A percentile compares a stretch with the other conserved stretches of the same genome.
These are phyloP conservation scores for Poecilia picta DNA, from an alignment of 2,797 vertebrate species.

Conservation along the genomic window DNA sequence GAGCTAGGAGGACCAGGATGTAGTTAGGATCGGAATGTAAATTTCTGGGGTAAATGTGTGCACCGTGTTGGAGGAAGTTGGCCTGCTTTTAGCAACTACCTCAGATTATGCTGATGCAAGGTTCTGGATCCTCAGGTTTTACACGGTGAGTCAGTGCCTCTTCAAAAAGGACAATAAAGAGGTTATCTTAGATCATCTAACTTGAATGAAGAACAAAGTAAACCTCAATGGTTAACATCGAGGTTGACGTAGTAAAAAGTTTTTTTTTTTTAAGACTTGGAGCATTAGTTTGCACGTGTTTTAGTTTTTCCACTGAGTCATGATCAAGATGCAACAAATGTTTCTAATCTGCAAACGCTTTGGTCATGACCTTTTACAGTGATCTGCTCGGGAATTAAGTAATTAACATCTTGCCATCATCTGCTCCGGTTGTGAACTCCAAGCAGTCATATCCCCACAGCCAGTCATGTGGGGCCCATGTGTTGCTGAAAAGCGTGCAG, in stretches of 20 bases:
- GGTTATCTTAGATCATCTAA: neutral
- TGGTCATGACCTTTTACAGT: constrained; percentile 21
- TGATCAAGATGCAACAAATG: constrained; percentile 27
- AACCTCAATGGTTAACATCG: neutral
- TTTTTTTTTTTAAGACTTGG: neutral
- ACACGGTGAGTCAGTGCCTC: neutral
- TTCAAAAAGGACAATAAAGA: neutral
- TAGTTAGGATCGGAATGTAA: constrained; percentile 68
- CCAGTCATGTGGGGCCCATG: constrained; percentile 65
- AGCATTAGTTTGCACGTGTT: constrained; percentile 27
- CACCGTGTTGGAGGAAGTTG: constrained; percentile 24
- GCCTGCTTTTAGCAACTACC: constrained; percentile 22
- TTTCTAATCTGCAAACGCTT: constrained; percentile 29
- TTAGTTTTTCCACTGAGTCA: constrained; percentile 15
- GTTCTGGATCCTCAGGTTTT: neutral
- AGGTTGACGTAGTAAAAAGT: constrained; percentile 4
- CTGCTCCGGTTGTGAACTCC: constrained; percentile 35
- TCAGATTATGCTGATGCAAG: constrained; percentile 16
- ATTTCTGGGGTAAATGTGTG: constrained; percentile 37
- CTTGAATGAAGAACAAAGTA: constrained; percentile 8
- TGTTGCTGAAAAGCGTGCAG: constrained; percentile 38
- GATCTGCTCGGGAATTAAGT: constrained; percentile 42
- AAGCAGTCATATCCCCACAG: constrained; percentile 19
- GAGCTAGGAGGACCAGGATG: constrained; percentile 59
- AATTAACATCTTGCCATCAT: constrained; percentile 39